Evolutionary conservation across 1,140 invertebrate genomes (phyloP).

Genomic region (Aphelenchoides fujianensis): DNA sequence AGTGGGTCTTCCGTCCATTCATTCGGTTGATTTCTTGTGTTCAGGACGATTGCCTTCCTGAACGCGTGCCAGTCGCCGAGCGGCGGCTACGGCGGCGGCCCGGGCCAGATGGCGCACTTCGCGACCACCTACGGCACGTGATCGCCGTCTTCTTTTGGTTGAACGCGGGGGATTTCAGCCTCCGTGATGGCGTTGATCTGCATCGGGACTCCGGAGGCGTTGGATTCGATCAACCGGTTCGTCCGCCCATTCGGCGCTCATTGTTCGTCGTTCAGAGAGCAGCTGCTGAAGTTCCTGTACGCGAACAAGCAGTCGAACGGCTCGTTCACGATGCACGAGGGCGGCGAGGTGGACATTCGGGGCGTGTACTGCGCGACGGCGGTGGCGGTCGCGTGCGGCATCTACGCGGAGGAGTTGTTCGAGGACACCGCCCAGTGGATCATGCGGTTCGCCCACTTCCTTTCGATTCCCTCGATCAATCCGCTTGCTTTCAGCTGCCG

Average conservation of each 20-base stretch:
- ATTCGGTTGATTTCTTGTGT: conserved; percentile 7
- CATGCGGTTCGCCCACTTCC: conserved; percentile 67
- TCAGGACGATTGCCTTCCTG: conserved; percentile 47
- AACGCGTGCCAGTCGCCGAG: conserved; percentile 34
- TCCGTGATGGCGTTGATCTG: conserved; percentile 86
- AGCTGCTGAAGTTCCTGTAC: conserved; percentile 70
- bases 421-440: conserved; percentile 77
- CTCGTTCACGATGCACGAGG: conserved; percentile 82
- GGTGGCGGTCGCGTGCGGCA: conserved; percentile 64
- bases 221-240: conserved; percentile 78
- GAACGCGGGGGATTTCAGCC: too few relatives aligned
- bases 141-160: too few relatives aligned
- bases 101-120: conserved; percentile 82
- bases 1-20: conserved; percentile 16
- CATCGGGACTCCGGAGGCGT: conserved; percentile 81
- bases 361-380: conserved; percentile 90
- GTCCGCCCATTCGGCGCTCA: neutral
- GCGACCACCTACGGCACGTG: conserved; percentile 96
- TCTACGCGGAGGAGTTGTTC: conserved; percentile 39
- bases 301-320: conserved; percentile 75
- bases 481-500: conserved; percentile 77
- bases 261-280: conserved; percentile 21
- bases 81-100: conserved; percentile 68
- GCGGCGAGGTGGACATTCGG: conserved; percentile 86
- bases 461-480: conserved; percentile 15